phyloP scores from a whole-genome alignment of 2,888 invertebrate genomes.

The Cartodere bifasciata region DNA sequence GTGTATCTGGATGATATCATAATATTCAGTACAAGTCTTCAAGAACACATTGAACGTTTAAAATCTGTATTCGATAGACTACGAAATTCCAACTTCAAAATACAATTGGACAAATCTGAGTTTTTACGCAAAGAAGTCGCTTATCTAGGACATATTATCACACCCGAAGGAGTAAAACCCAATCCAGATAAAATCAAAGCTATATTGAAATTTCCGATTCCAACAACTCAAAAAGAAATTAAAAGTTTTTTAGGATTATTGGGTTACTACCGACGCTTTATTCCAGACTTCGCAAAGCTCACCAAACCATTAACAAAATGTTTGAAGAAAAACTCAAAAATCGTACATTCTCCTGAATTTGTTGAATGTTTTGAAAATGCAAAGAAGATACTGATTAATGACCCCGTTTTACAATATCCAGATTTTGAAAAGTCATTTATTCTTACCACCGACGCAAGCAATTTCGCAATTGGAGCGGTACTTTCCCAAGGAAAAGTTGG shows the following conservation, averaged over 20 bases:
- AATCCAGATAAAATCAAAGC: constrained; percentile 2
- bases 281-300: constrained; percentile 13
- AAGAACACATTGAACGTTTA: too few relatives aligned
- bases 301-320: constrained; percentile 15
- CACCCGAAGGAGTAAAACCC: constrained; percentile 1
- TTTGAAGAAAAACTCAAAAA: constrained; percentile 13
- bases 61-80: too few relatives aligned
- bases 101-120: constrained; percentile 1
- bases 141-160: constrained; percentile 2
- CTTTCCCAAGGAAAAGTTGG: constrained; percentile 16
- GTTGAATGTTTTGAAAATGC: constrained; percentile 10
- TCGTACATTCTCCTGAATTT: constrained; percentile 11
- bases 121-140: constrained; percentile 1
- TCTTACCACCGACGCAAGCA: constrained; percentile 22
- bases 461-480: constrained; percentile 19
- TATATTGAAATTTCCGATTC: constrained; percentile 6
- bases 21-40: too few relatives aligned
- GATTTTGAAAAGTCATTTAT: constrained; percentile 22
- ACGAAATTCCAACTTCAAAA: too few relatives aligned
- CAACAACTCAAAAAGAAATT: constrained; percentile 8
- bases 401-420: constrained; percentile 18
- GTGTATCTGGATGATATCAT: too few relatives aligned
- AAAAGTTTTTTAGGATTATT: constrained; percentile 8
- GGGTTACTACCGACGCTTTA: constrained; percentile 5
- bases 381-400: constrained; percentile 13